Conservation (phyloP, 2,797 vertebrate species). For the Alca torda region DNA sequence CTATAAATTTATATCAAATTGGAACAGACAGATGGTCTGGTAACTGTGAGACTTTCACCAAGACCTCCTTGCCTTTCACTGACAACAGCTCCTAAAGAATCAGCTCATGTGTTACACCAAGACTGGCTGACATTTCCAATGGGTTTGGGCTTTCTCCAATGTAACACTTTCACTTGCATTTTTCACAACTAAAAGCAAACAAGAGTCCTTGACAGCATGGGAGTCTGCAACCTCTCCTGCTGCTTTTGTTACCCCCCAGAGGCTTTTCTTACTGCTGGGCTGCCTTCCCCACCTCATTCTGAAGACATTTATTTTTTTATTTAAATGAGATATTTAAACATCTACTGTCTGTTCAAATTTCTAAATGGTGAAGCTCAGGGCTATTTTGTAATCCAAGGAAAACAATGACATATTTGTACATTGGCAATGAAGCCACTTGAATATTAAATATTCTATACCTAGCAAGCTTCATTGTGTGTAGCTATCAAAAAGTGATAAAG, state of each 20-base stretch:
- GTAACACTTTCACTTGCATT: neutral
- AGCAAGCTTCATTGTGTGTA: neutral
- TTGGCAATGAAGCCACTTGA: neutral
- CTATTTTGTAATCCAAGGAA: neutral
- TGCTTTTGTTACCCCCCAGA: neutral
- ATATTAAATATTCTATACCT: neutral
- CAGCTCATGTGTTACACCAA: neutral
- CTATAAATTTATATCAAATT: neutral
- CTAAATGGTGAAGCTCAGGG: neutral
- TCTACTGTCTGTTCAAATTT: neutral
- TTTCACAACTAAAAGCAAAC: conserved; percentile 26
- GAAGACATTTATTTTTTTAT: neutral
- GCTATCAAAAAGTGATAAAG: neutral
- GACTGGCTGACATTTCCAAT: neutral
- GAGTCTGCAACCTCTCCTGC: neutral
- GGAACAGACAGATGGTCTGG: conserved; percentile 7
- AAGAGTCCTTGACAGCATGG: neutral
- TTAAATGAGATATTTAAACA: neutral
- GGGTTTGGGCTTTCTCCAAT: neutral
- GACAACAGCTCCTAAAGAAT: neutral
- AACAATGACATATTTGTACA: neutral
- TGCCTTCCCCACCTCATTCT: neutral
- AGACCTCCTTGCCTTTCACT: neutral
- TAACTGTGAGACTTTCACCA: neutral
- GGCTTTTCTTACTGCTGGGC: neutral